Conservation (phyloP, 2,113 vertebrate species). For the Heteronetta atricapilla region DNA sequence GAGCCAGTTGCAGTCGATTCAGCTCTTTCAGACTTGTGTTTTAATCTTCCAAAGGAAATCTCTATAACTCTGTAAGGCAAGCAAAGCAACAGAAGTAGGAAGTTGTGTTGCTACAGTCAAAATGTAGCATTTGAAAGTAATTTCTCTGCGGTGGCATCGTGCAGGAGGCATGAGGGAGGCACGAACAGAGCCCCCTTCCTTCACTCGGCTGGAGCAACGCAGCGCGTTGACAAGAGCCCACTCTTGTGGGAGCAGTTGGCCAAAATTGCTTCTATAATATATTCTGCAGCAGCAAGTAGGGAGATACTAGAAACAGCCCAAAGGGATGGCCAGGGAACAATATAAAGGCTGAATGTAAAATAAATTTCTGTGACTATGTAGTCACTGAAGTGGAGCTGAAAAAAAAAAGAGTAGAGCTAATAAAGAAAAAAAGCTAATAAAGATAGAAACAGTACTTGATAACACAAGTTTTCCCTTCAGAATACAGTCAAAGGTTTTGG, state of each 20-base stretch:
- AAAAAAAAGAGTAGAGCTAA: not conserved
- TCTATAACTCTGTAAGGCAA: not conserved
- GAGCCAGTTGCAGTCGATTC: not conserved
- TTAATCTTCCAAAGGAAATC: not conserved
- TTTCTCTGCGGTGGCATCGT: not conserved
- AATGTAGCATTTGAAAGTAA: not conserved
- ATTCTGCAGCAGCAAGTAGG: not conserved
- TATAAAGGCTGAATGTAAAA: not conserved
- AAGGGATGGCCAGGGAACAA: not conserved
- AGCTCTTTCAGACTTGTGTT: not conserved
- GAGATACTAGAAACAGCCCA: not conserved
- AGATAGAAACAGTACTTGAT: not conserved
- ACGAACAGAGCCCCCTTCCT: not conserved
- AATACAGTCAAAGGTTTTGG: not conserved
- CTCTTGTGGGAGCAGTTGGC: not conserved
- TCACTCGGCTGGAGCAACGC: not conserved
- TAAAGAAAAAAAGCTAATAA: not conserved
- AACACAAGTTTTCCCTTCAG: not conserved
- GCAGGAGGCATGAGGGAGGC: not conserved
- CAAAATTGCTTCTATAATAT: slow-evolving; percentile 6
- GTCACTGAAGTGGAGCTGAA: not conserved
- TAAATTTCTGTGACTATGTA: not conserved
- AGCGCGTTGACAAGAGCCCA: not conserved
- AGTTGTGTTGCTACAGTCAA: not conserved
- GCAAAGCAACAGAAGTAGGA: not conserved